Conservation (phyloP, 1,140 invertebrate genomes). For the Drosophila prosaltans region DNA sequence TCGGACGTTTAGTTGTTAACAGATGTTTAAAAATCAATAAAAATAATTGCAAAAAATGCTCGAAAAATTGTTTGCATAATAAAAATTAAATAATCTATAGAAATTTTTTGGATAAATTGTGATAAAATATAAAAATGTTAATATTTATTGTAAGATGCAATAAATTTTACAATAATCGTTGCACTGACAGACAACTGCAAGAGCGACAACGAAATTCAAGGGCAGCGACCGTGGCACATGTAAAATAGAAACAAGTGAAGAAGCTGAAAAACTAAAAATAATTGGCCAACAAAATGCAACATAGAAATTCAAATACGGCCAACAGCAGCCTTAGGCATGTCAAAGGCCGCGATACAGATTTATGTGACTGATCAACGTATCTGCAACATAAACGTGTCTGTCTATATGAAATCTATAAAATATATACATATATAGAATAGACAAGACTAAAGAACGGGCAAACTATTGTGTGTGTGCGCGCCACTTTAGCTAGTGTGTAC, state of each 20-base stretch:
- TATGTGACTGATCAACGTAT: conserved; percentile 46
- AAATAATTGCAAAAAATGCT: conserved; percentile 40
- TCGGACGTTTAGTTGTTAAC: not conserved
- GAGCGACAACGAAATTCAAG: conserved; percentile 38
- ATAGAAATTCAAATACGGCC: conserved; percentile 75
- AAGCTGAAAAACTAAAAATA: conserved; percentile 71
- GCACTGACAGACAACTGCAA: not conserved
- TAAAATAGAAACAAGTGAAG: conserved; percentile 47
- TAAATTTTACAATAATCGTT: conserved; percentile 52
- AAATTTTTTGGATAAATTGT: not conserved
- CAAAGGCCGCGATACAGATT: conserved; percentile 71
- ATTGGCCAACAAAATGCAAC: conserved; percentile 77
- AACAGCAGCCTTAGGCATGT: conserved; percentile 70
- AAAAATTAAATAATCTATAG: too few species aligned
- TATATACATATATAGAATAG: too few species aligned
- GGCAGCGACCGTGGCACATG: conserved; percentile 52
- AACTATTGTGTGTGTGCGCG: too few species aligned
- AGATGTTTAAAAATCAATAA: conserved; percentile 57
- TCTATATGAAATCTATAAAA: too few species aligned
- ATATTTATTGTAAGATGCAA: conserved; percentile 54
- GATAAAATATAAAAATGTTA: conserved; percentile 40
- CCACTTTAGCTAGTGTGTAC: conserved; percentile 31
- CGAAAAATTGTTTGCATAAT: too few species aligned
- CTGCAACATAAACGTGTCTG: not conserved
- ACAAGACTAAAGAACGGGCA: conserved; percentile 17